Conservation (phyloP, 2,888 invertebrate species). For the Epicampocera succincta region DNA sequence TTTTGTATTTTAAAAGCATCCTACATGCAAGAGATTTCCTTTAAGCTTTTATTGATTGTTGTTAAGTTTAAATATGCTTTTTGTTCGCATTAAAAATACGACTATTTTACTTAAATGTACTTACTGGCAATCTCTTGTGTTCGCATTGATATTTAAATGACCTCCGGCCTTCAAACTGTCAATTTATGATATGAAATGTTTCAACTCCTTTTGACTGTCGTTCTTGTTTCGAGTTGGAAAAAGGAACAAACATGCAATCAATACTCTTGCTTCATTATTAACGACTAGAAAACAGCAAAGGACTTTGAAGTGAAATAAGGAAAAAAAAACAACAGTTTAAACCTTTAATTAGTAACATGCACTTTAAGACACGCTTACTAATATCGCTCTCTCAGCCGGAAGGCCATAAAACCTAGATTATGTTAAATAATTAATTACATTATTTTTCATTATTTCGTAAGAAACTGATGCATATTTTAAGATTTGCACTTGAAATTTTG, state of each 20-base stretch:
- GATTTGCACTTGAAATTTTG: no score
- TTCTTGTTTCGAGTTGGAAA: conserved; percentile 13
- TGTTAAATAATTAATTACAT: no score
- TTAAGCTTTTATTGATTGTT: conserved; percentile 56
- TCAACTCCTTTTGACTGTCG: conserved; percentile 12
- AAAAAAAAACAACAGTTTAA: no score
- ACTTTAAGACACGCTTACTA: no score
- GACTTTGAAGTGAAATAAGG: no score
- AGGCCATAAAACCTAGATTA: no score
- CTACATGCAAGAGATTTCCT: conserved; percentile 56
- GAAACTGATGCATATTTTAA: no score
- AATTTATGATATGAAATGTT: conserved; percentile 57
- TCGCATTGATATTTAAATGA: conserved; percentile 58
- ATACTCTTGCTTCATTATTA: conserved; percentile 9
- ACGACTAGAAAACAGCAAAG: conserved; percentile 5
- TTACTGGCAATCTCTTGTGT: background rate
- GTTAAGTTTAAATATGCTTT: conserved; percentile 44
- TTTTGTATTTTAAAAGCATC: conserved; percentile 18
- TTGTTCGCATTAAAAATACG: conserved; percentile 38
- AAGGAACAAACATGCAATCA: conserved; percentile 48
- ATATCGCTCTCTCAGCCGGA: no score
- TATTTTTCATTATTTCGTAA: no score
- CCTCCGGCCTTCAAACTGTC: conserved; percentile 60
- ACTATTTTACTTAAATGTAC: conserved; percentile 12
- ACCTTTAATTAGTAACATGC: no score